Conservation (phyloP, 2,797 vertebrate genomes). For the Melopsittacus undulatus region DNA sequence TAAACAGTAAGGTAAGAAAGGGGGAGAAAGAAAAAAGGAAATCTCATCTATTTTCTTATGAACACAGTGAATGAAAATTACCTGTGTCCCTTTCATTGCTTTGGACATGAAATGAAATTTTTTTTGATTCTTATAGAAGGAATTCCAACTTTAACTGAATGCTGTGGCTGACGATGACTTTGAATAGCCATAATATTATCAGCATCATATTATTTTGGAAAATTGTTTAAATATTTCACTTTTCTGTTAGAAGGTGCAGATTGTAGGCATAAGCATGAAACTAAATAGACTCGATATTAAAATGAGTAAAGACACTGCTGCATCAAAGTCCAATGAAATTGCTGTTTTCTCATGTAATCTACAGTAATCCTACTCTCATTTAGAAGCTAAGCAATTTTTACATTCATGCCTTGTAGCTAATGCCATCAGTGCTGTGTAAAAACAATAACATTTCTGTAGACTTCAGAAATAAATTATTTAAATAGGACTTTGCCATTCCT, state of each 20-base stretch:
- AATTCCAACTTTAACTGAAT: neutral
- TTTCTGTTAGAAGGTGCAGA: neutral
- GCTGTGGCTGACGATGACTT: neutral
- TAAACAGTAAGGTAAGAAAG: neutral
- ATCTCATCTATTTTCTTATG: neutral
- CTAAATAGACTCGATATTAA: slow-evolving; percentile 25
- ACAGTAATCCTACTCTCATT: neutral
- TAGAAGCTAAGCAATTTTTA: slow-evolving; percentile 12
- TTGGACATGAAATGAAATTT: neutral
- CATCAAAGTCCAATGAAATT: neutral
- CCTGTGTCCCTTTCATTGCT: neutral
- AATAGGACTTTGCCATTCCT: slow-evolving; percentile 31
- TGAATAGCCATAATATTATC: neutral
- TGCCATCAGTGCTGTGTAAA: neutral
- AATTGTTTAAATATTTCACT: neutral
- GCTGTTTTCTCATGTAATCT: slow-evolving; percentile 3
- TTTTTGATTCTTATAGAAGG: neutral
- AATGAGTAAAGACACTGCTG: neutral
- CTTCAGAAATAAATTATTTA: slow-evolving; percentile 47
- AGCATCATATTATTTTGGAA: neutral
- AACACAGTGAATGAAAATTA: slow-evolving; percentile 21
- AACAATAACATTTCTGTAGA: slow-evolving; percentile 22
- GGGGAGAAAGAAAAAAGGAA: neutral
- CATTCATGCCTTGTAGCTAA: slow-evolving; percentile 24
- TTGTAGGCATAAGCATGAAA: neutral